Conservation (phyloP, 2,888 invertebrate genomes). For the Diachrysia chrysitis region DNA sequence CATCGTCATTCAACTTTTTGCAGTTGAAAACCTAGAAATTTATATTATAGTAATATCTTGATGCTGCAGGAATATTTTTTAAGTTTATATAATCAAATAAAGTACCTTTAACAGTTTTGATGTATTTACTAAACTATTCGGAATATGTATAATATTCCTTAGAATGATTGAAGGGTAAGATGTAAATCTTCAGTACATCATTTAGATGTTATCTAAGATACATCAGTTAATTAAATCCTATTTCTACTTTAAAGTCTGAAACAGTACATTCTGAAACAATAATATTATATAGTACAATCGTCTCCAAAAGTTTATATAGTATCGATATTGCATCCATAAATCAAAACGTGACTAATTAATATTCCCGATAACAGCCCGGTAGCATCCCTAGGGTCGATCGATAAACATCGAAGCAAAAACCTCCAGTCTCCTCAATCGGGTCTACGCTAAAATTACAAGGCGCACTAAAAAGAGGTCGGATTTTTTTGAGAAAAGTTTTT, state of each 20-base stretch:
- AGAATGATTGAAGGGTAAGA: neutral
- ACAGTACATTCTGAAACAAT: no score
- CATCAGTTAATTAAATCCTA: neutral
- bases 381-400: slow-evolving; percentile 14
- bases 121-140: neutral
- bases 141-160: neutral
- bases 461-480: neutral
- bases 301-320: neutral
- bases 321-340: neutral
- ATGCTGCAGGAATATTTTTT: no score
- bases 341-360: slow-evolving; percentile 6
- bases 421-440: neutral
- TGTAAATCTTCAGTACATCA: neutral
- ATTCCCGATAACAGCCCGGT: slow-evolving; percentile 23
- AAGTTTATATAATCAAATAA: no score
- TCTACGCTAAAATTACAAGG: neutral
- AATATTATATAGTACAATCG: neutral
- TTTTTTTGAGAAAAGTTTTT: neutral
- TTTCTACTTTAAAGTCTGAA: neutral
- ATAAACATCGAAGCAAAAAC: neutral
- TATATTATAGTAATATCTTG: no score
- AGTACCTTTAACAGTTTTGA: no score
- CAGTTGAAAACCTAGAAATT: no score
- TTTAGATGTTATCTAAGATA: neutral
- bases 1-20: no score